phyloP scores from a whole-genome alignment of 2,113 vertebrate genomes.

The Leucopternis melanops region DNA sequence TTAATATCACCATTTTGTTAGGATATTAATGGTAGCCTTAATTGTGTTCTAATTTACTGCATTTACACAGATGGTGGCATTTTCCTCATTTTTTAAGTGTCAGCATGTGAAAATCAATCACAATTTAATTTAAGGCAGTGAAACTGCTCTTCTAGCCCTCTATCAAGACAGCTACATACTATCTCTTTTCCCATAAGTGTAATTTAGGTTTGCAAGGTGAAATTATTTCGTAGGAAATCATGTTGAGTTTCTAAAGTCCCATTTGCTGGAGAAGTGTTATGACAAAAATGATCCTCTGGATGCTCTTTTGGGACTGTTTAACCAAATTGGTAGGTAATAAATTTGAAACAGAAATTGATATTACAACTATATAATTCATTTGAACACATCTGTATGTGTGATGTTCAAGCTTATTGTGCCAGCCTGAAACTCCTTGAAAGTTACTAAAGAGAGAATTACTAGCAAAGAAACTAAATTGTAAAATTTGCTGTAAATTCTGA shows the following conservation, averaged over 20 bases:
- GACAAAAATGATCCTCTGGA: neutral
- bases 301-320: neutral
- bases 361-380: neutral
- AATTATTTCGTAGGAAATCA: neutral
- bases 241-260: neutral
- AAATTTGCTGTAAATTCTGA: neutral
- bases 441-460: neutral
- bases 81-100: neutral
- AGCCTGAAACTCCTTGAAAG: neutral
- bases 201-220: neutral
- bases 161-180: neutral
- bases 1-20: neutral
- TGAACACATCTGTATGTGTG: neutral
- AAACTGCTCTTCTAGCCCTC: neutral
- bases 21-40: neutral
- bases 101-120: neutral
- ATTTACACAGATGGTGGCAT: neutral
- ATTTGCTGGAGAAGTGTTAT: neutral
- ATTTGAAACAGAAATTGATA: neutral
- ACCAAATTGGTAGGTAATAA: neutral
- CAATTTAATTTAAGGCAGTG: neutral
- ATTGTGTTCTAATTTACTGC: neutral
- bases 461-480: neutral
- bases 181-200: neutral
- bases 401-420: neutral